Evolutionary conservation across 2,797 vertebrate genomes (phyloP).

Genomic region (Brachymystax lenok): DNA sequence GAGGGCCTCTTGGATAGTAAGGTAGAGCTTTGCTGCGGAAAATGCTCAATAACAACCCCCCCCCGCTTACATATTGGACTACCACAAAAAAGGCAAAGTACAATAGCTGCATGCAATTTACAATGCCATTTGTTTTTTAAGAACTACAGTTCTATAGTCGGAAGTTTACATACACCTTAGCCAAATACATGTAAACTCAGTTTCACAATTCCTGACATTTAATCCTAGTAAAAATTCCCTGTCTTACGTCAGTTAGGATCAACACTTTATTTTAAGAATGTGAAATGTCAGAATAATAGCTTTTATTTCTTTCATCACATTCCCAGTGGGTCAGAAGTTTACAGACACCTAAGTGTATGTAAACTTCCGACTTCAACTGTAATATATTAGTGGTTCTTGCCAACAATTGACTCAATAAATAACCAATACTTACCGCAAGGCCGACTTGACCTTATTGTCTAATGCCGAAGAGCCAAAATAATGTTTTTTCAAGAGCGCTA

Average conservation of each 20-base stretch:
- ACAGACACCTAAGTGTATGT: too few relatives aligned
- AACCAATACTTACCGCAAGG: constrained; percentile 68
- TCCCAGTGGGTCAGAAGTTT: too few relatives aligned
- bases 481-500: constrained; percentile 35
- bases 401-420: constrained; percentile 74
- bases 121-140: constrained; percentile 63
- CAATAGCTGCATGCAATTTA: constrained; percentile 47
- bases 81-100: constrained; percentile 49
- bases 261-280: too few relatives aligned
- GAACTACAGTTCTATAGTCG: constrained; percentile 39
- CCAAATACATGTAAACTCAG: too few relatives aligned
- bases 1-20: neutral
- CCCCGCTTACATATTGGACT: constrained; percentile 61
- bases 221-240: too few relatives aligned
- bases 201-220: too few relatives aligned
- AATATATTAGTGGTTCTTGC: constrained; percentile 68
- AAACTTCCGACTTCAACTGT: too few relatives aligned
- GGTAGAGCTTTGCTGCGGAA: neutral
- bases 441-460: constrained; percentile 67
- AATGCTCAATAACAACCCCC: neutral
- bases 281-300: too few relatives aligned
- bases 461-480: constrained; percentile 20
- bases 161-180: too few relatives aligned
- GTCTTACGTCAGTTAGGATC: too few relatives aligned
- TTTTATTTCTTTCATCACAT: too few relatives aligned